Base-by-base conservation (phyloP, 2,113 vertebrate genomes). In the Ailuropoda melanoleuca region DNA sequence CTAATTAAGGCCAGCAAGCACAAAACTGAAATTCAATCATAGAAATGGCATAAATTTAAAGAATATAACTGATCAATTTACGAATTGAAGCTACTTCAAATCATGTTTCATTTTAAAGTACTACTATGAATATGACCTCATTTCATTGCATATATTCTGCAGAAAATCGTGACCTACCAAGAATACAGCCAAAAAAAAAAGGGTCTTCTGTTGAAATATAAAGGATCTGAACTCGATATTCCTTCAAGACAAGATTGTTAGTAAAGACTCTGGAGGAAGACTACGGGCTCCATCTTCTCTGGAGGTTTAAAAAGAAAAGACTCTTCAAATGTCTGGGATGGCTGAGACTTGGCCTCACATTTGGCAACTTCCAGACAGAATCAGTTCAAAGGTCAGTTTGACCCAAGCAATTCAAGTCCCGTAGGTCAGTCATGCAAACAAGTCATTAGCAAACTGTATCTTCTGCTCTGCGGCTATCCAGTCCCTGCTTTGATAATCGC, bases 301-400 rank as follows among this genome's bases (percentile, higher is more conserved):
- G 13, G 9, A 88, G 74, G 39, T 66, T 96, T 94, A 93, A 70
- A 60, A 68, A 92, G 43, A 74, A 94, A 94, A 97, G 37, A 53
- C 29, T 70, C 43, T 92, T 93, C 58, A 90, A 75, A 90, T 48
- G 58, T 88, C 46, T 81, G 53, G 39, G 19, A 80, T 78, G 84
- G 23, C 62, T 96, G 50, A 97, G 15, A 55, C 34, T 85, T 90
- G 84, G n/a, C 77, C 66, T 92, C 77, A 77, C 15, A 82, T 81
- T 60, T 81, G 74, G 58, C 5, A 4, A 77, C 24, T 46, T 77
- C 14, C 7, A 94, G 56, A 85, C 78, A 80, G 18, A 91, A 96
- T 90, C 58, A 94, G 90, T 88, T 97, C 84, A 94, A 83, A 96
- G 77, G 88, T 88, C 55, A 53, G 31, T 64, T 12, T 96, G 90